These are phyloP conservation scores for Neocrepidodera transversa DNA, from an alignment of 2,888 invertebrate genomes.

Conservation along the genomic window DNA sequence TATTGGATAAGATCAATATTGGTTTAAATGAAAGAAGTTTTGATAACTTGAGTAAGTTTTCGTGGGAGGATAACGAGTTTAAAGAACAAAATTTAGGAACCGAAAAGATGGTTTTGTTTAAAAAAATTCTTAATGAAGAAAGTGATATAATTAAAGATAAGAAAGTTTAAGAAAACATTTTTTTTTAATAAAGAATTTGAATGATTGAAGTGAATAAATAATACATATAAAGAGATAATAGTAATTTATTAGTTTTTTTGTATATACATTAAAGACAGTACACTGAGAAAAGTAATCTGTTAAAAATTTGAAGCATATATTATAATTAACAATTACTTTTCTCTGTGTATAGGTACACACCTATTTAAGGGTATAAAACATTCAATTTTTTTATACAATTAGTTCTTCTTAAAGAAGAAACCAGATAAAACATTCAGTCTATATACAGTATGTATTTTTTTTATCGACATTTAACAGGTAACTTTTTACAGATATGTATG, in stretches of 20 bases:
- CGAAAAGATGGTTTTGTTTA: conserved; percentile 52
- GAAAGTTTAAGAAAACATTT: background rate
- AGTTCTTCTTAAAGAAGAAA: conserved; percentile 33
- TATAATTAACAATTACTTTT: conserved; percentile 19
- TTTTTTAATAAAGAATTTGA: no score
- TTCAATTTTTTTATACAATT: conserved; percentile 44
- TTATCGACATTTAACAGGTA: conserved; percentile 18
- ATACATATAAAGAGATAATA: conserved; percentile 32
- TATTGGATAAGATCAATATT: conserved; percentile 75
- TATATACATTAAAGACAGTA: conserved; percentile 32
- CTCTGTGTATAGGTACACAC: conserved; percentile 36
- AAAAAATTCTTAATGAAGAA: conserved; percentile 46
- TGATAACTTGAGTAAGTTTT: conserved; percentile 58
- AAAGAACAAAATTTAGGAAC: conserved; percentile 41
- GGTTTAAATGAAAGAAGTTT: conserved; percentile 62
- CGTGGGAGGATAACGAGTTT: conserved; percentile 48
- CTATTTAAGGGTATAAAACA: conserved; percentile 52
- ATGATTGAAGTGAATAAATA: background rate
- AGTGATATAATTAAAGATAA: conserved; percentile 35
- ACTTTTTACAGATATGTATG: conserved; percentile 42
- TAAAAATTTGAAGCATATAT: background rate
- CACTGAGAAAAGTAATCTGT: background rate
- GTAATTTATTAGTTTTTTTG: conserved; percentile 35
- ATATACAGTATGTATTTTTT: conserved; percentile 34
- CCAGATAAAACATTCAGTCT: conserved; percentile 32